Base-by-base conservation (phyloP, 1,140 invertebrate genomes). In the Oedothorax gibbosus region DNA sequence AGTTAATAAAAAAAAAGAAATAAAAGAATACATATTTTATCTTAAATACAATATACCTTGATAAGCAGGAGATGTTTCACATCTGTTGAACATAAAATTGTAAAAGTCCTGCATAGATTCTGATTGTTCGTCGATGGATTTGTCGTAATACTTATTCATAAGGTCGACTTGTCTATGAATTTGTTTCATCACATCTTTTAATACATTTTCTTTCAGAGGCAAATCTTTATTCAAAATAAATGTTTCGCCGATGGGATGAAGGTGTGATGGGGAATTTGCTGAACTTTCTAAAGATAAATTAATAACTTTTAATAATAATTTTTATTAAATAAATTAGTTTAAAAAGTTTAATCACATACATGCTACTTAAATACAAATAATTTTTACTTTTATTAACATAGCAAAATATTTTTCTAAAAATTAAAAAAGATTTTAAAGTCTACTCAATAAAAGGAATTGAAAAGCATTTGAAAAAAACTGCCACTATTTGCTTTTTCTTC, bases 101-200 rank as follows among this genome's bases (percentile, higher is more conserved):
- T 99, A 99, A 89, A 96, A 97, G 88, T 96, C 95, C 90, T 99
- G 97, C 51, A 97, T 94, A 21, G 94, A 91, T 88, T 98, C 96
- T 0, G 96, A 96, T 12, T 98, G 90, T 86, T 98, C 96, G 72
- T 98, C 97, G 18, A 97, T 93, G 8, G 88, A 88, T 7, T 90
- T 88, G 84, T 94, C 92, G 51, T 92, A 91, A 85, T 92, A 92
- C 86, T 93, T 93, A 50, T 93, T 90, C 60, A 95, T 92, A 85
- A 93, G 93, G 71, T 92, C 92, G 68, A 94, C 93, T 85, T 95
- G 93, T 14, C 89, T 90, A 87, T 93, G 91, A 82, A 94, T 93
- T 79, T 92, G 93, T 88, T 93, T 93, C 49, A 93, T 91, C 49
- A 94, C 91, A 89, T 96, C 95, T 64, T 93, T 91, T 72, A 93